Base-by-base conservation (phyloP, 2,888 invertebrate species). In the Polyommatus icarus region DNA sequence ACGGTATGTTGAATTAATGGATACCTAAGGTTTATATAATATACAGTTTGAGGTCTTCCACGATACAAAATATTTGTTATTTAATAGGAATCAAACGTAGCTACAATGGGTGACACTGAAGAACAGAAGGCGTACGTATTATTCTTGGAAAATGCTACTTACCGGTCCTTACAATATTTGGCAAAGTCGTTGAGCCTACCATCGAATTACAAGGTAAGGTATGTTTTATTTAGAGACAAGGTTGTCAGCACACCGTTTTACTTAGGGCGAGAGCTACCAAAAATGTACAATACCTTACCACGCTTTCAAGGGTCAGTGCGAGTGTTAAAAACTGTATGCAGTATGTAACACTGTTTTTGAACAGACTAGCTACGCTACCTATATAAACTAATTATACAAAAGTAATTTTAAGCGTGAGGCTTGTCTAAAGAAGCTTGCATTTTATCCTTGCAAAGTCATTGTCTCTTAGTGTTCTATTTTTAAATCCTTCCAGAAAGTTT, bases 191-290 rank as follows among this genome's bases (percentile, higher is more conserved):
- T 92, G 83, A 32, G 78, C 4, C 82, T 93, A 76, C 93, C 93
- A 8, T 91, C 89, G 3, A 93, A 92, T 82, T 89, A 91, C 20
- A 93, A 93, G 86, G 91, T 87, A 84, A 84, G 83, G 67, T 6
- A n/a, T 29, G 4, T 67, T 12, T 15, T 29, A 29, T 18, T 67
- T 67, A 29, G 5, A 67, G 8, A 18, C 1, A 20, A 18, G n/a
- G 50, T 50, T 5, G 12, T 50, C 0, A 61, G 7, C 3, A 10
- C 3, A 61, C 10, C 6, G 20, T 61, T 61, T 20, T 10, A 10
- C n/a, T n/a, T 59, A 20, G n/a, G 59, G n/a, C 8, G n/a, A 20
- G 18, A 54, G 18, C 54, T 54, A 54, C 5, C 1, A 18, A 54
- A 54, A 18, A 18, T 54, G 4, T 54, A 18, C 4, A 54, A 54